Evolutionary conservation across 1,140 invertebrate genomes (phyloP).

Genomic region (Drosophila teissieri): DNA sequence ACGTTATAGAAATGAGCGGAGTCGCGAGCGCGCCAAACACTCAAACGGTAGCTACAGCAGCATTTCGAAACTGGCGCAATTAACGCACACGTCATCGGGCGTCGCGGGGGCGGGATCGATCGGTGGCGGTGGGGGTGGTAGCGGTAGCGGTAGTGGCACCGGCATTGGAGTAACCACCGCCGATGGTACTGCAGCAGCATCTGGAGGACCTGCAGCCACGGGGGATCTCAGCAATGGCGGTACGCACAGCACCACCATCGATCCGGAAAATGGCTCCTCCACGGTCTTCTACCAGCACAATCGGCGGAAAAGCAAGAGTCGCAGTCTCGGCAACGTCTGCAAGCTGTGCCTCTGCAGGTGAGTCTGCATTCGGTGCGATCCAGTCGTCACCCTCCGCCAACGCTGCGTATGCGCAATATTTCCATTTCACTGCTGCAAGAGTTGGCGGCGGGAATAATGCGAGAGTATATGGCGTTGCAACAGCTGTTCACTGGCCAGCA

Average conservation of each 20-base stretch:
- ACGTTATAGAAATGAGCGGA: constrained; percentile 84
- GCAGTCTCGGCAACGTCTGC: constrained; percentile 73
- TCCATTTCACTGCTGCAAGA: constrained; percentile 19
- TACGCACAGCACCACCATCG: constrained; percentile 56
- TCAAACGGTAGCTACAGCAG: constrained; percentile 57
- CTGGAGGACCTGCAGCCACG: constrained; percentile 4
- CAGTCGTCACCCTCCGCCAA: neutral
- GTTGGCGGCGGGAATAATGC: neutral
- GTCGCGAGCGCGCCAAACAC: constrained; percentile 79
- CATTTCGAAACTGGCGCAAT: constrained; percentile 78
- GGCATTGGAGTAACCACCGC: neutral
- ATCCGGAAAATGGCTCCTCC: constrained; percentile 76
- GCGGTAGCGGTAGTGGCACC: constrained; percentile 12
- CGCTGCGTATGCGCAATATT: constrained; percentile 57
- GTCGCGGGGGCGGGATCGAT: constrained; percentile 12
- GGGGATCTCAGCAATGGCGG: constrained; percentile 52
- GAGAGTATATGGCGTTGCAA: constrained; percentile 3
- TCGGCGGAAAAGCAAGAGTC: constrained; percentile 75
- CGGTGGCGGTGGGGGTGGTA: constrained; percentile 18
- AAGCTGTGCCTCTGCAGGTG: constrained; percentile 82
- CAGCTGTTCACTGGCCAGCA: constrained; percentile 9
- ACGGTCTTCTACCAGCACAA: constrained; percentile 83
- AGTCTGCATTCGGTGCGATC: constrained; percentile 29
- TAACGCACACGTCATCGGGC: constrained; percentile 69
- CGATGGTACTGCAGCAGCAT: constrained; percentile 10